Conservation (phyloP, 2,113 vertebrate species). For the Polyodon spathula region DNA sequence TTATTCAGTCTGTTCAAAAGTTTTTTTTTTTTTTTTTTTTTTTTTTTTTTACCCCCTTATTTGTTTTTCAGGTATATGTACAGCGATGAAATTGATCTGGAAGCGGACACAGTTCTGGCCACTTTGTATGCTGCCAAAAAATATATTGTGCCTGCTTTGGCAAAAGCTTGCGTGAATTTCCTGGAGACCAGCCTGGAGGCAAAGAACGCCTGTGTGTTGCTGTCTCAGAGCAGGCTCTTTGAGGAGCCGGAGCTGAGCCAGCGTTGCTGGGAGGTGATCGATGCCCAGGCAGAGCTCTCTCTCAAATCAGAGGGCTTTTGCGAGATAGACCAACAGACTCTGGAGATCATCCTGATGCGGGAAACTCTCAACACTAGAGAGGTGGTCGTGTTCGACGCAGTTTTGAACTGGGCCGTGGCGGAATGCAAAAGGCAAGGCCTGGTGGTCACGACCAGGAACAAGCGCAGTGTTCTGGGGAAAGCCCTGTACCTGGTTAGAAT, state of each 20-base stretch:
- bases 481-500: conserved; percentile 83
- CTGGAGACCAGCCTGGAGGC: conserved; percentile 93
- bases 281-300: conserved; percentile 89
- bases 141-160: conserved; percentile 87
- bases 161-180: conserved; percentile 87
- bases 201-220: conserved; percentile 86
- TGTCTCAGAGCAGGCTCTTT: conserved; percentile 93
- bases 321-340: conserved; percentile 80
- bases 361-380: conserved; percentile 91
- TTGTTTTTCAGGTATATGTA: conserved; percentile 78
- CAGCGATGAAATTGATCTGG: conserved; percentile 92
- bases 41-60: too few relatives aligned
- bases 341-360: conserved; percentile 80
- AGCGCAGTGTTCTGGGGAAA: conserved; percentile 71
- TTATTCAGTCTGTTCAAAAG: too few relatives aligned
- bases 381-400: conserved; percentile 80
- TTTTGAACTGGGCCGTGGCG: conserved; percentile 79
- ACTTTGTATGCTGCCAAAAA: conserved; percentile 95
- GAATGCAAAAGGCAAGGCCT: conserved; percentile 81
- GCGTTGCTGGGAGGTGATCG: conserved; percentile 97
- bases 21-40: not conserved
- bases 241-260: conserved; percentile 89
- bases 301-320: conserved; percentile 87
- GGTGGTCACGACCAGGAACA: conserved; percentile 58
- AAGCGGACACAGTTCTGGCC: conserved; percentile 90